Conservation (phyloP, 2,113 vertebrate species). For the Scomber japonicus region DNA sequence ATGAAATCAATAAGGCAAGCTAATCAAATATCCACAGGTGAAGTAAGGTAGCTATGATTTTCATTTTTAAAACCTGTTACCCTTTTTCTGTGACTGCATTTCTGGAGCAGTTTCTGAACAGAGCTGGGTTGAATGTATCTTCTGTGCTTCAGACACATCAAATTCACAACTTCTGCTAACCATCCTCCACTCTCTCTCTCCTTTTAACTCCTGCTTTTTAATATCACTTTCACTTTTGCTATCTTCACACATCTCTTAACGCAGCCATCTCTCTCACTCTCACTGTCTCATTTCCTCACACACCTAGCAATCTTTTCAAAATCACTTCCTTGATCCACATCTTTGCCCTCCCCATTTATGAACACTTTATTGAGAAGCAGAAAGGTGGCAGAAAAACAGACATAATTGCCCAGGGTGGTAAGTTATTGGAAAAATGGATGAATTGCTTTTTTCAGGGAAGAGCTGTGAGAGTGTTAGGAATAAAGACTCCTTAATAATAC, state of each 20-base stretch:
- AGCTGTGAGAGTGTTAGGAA: slow-evolving; percentile 71
- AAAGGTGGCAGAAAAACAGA: slow-evolving; percentile 81
- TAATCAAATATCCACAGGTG: background rate
- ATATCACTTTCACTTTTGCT: slow-evolving; percentile 70
- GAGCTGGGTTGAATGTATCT: slow-evolving; percentile 40
- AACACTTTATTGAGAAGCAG: slow-evolving; percentile 83
- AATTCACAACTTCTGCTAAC: slow-evolving; percentile 49
- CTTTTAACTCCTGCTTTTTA: slow-evolving; percentile 64
- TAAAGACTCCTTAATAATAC: slow-evolving; percentile 77
- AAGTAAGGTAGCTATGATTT: background rate
- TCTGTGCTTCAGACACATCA: slow-evolving; percentile 39
- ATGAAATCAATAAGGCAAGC: background rate
- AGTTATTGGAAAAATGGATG: slow-evolving; percentile 84
- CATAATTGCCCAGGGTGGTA: slow-evolving; percentile 81
- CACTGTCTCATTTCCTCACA: slow-evolving; percentile 80
- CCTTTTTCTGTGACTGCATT: background rate
- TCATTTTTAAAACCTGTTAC: background rate
- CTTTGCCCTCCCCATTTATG: slow-evolving; percentile 81
- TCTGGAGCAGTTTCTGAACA: slow-evolving; percentile 16
- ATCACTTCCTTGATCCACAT: slow-evolving; percentile 83
- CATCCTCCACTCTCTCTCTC: slow-evolving; percentile 21
- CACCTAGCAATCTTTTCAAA: slow-evolving; percentile 78
- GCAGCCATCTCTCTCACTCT: slow-evolving; percentile 51
- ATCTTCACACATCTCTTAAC: slow-evolving; percentile 69
- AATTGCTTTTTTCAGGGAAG: slow-evolving; percentile 78